Conservation (phyloP, 2,888 invertebrate genomes). For the Drosophila lacicola region DNA sequence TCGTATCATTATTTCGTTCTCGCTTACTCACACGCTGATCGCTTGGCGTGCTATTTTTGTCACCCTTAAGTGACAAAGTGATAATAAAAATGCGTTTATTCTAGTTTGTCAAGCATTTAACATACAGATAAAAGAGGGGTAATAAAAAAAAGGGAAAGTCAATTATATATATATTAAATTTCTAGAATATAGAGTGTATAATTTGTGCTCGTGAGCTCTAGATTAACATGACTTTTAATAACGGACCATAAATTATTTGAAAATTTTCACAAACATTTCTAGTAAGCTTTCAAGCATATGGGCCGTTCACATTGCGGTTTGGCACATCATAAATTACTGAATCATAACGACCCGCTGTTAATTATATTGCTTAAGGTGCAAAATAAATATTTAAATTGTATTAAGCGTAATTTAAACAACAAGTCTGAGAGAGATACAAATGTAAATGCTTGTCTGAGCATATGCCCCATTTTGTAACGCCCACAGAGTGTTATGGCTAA, state of each 20-base stretch:
- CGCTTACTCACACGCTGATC: background rate
- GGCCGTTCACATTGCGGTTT: conserved; percentile 44
- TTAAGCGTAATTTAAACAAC: conserved; percentile 40
- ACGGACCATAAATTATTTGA: background rate
- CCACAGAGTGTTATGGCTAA: conserved; percentile 50
- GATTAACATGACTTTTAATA: background rate
- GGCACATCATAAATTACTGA: conserved; percentile 8
- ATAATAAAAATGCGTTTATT: conserved; percentile 22
- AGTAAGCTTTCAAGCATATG: background rate
- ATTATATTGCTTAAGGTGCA: conserved; percentile 43
- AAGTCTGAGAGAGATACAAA: conserved; percentile 20
- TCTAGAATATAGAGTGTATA: background rate
- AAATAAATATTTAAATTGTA: conserved; percentile 56
- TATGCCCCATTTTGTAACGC: conserved; percentile 65
- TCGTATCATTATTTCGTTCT: background rate
- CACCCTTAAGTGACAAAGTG: conserved; percentile 19
- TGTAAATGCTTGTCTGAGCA: conserved; percentile 41
- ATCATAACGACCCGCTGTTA: conserved; percentile 28
- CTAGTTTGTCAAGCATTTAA: background rate
- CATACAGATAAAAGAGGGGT: background rate
- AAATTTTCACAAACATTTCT: background rate
- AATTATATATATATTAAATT: background rate
- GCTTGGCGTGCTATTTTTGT: conserved; percentile 23
- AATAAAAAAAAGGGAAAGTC: conserved; percentile 1
- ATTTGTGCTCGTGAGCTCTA: background rate